A percentile compares a stretch with the other conserved stretches of the same genome.
Evolutionary conservation across 2,888 invertebrate species (phyloP).

Genomic region (Lithophane semibrunnea): DNA sequence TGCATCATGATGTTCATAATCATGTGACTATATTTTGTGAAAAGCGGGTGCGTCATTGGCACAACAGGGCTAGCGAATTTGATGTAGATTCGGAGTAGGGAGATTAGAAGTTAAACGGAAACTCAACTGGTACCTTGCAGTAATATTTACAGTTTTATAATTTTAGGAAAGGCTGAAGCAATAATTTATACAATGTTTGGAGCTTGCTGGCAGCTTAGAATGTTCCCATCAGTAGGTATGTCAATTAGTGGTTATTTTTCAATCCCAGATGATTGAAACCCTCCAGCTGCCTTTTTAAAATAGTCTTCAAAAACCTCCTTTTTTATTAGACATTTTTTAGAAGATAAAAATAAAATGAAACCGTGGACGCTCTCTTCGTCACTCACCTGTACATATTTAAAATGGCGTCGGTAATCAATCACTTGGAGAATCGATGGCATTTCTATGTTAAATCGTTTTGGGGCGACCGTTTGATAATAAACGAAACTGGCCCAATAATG

Average conservation of each 20-base stretch:
- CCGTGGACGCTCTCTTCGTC: neutral
- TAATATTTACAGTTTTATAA: neutral
- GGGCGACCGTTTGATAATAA: constrained; percentile 39
- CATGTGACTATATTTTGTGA: neutral
- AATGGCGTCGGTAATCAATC: constrained; percentile 58
- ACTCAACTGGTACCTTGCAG: neutral
- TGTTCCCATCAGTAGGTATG: neutral
- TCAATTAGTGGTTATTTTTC: neutral
- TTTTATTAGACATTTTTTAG: too few relatives aligned
- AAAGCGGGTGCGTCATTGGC: neutral
- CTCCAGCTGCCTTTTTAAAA: neutral
- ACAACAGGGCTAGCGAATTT: neutral
- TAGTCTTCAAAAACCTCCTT: neutral
- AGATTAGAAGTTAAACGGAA: neutral
- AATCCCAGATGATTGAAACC: too few relatives aligned
- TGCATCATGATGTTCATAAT: neutral
- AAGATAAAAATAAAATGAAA: too few relatives aligned
- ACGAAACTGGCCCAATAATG: constrained; percentile 37
- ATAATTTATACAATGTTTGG: too few relatives aligned
- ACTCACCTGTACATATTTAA: constrained; percentile 43
- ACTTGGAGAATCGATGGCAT: constrained; percentile 48
- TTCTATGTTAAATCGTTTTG: constrained; percentile 61
- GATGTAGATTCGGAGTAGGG: neutral
- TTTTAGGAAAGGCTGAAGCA: too few relatives aligned
- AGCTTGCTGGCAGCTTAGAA: neutral